These are phyloP conservation scores for rabbit (Oryctolagus cuniculus) DNA, from an alignment of 2,113 vertebrate genomes.

Conservation along the genomic window DNA sequence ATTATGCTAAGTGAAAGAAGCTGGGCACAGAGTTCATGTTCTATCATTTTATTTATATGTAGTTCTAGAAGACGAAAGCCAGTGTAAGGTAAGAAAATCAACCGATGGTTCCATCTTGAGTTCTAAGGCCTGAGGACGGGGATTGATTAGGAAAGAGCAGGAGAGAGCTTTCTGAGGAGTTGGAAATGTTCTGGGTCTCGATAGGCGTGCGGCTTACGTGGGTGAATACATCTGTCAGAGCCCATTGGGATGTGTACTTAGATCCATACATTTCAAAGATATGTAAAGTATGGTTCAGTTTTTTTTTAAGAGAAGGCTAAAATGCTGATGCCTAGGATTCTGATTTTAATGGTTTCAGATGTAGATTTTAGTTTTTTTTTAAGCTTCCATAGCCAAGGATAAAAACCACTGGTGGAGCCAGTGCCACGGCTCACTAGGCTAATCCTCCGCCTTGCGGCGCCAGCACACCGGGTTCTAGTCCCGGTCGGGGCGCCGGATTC, in stretches of 20 bases:
- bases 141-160: not conserved
- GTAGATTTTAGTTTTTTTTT: not conserved
- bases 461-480: too few relatives aligned
- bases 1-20: not conserved
- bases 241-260: not conserved
- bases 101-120: not conserved
- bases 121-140: not conserved
- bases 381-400: not conserved
- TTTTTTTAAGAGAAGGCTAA: not conserved
- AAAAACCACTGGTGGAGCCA: not conserved
- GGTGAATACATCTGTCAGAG: not conserved
- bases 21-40: not conserved
- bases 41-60: not conserved
- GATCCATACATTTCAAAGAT: not conserved
- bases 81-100: not conserved
- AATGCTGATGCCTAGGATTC: not conserved
- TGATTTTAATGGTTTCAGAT: not conserved
- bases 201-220: not conserved
- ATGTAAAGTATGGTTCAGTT: not conserved
- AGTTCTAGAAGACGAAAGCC: not conserved
- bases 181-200: not conserved
- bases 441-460: too few relatives aligned
- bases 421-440: too few relatives aligned
- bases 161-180: not conserved
- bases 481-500: too few relatives aligned